These are phyloP conservation scores for Fregata magnificens DNA, from an alignment of 2,113 vertebrate genomes.

Conservation along the genomic window DNA sequence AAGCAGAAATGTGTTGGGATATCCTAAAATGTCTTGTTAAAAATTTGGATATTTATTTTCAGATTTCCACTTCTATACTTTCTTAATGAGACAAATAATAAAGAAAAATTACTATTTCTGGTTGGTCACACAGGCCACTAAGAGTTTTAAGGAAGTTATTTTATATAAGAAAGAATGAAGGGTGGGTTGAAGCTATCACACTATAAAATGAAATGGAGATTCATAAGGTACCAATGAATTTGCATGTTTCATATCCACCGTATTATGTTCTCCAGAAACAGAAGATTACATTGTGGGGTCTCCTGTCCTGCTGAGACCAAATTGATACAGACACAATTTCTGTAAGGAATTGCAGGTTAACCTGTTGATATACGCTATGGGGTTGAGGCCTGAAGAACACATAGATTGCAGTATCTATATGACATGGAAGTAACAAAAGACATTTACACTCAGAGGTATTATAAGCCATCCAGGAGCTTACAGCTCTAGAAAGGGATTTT, in stretches of 20 bases:
- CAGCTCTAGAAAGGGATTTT: not conserved
- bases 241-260: not conserved
- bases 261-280: not conserved
- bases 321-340: not conserved
- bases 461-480: not conserved
- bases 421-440: not conserved
- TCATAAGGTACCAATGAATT: not conserved
- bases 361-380: fast-evolving
- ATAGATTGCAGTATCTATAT: not conserved
- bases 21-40: slow-evolving; percentile 10
- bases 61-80: not conserved
- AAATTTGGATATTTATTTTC: not conserved
- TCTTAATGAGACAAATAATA: not conserved
- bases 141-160: not conserved
- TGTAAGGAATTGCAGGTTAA: not conserved
- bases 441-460: not conserved
- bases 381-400: not conserved
- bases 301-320: not conserved
- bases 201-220: not conserved
- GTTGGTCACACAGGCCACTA: not conserved
- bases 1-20: not conserved
- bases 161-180: not conserved
- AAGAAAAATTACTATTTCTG: not conserved
- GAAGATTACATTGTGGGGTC: not conserved
- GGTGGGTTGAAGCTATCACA: not conserved